These are phyloP conservation scores for Xyliphius kryptos DNA, from an alignment of 2,113 vertebrate genomes.

Conservation along the genomic window DNA sequence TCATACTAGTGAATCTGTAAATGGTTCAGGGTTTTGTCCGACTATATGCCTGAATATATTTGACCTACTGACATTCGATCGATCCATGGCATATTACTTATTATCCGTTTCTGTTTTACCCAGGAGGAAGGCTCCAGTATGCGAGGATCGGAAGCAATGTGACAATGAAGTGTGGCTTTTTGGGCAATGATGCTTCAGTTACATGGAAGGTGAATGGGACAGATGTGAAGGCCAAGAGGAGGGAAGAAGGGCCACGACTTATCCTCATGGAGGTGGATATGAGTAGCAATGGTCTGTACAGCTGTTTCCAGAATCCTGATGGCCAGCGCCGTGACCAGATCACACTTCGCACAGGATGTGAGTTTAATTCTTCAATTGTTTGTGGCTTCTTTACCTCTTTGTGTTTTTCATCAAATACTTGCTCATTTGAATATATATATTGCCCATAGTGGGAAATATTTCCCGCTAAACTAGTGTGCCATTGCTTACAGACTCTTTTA, in stretches of 20 bases:
- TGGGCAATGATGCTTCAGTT: conserved; percentile 74
- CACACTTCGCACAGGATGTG: conserved; percentile 79
- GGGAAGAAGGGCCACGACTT: conserved; percentile 73
- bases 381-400: too few species aligned
- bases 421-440: too few species aligned
- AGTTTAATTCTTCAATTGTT: conserved; percentile 69
- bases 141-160: conserved; percentile 79
- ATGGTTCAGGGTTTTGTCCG: too few species aligned
- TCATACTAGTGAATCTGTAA: too few species aligned
- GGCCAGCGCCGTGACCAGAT: conserved; percentile 85
- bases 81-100: too few species aligned
- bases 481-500: too few species aligned
- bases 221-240: conserved; percentile 73
- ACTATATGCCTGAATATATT: too few species aligned
- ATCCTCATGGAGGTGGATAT: conserved; percentile 74
- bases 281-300: conserved; percentile 79
- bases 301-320: conserved; percentile 86
- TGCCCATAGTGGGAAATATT: too few species aligned
- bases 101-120: conserved; percentile 30
- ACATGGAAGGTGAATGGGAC: conserved; percentile 92
- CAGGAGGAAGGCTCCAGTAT: conserved; percentile 77
- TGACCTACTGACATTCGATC: too few species aligned
- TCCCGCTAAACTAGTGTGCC: too few species aligned
- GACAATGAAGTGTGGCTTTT: conserved; percentile 84
- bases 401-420: too few species aligned